Percentiles rank a stretch among this genome's conserved stretches.
These are phyloP conservation scores for Serrognathus titanus DNA, from an alignment of 2,888 invertebrate genomes.

Conservation along the genomic window DNA sequence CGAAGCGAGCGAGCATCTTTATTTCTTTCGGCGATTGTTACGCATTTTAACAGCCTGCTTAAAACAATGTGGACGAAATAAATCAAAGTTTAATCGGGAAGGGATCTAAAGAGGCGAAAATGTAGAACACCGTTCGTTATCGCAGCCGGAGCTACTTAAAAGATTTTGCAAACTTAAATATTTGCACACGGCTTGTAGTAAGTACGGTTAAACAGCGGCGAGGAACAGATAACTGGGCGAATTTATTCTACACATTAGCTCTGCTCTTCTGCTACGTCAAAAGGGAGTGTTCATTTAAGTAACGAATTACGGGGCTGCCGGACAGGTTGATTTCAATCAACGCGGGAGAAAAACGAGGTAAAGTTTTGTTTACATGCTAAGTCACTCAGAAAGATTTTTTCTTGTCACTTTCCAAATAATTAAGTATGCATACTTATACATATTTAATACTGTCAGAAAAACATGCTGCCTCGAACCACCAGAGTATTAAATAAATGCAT, in stretches of 20 bases:
- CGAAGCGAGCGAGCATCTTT: background rate
- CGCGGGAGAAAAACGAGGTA: too few relatives aligned
- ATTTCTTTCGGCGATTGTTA: slow-evolving; percentile 2
- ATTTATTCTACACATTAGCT: slow-evolving; percentile 13
- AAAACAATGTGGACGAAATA: background rate
- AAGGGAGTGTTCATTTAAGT: background rate
- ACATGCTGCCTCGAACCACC: too few relatives aligned
- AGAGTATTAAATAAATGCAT: too few relatives aligned
- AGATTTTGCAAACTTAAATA: slow-evolving; percentile 19
- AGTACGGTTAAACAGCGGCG: slow-evolving; percentile 11
- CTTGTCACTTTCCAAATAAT: too few relatives aligned
- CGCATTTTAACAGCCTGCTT: background rate
- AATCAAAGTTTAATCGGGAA: slow-evolving; percentile 11
- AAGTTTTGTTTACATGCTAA: too few relatives aligned
- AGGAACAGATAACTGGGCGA: slow-evolving; percentile 10
- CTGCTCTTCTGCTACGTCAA: background rate
- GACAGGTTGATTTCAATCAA: too few relatives aligned
- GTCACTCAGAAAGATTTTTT: too few relatives aligned
- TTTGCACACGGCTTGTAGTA: slow-evolving; percentile 19
- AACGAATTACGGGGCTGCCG: too few relatives aligned
- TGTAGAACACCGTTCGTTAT: slow-evolving; percentile 10
- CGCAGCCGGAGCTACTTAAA: slow-evolving; percentile 14
- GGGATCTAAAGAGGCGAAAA: slow-evolving; percentile 2
- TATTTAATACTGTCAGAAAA: too few relatives aligned
- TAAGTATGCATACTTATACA: too few relatives aligned